phyloP scores from a whole-genome alignment of 1,140 invertebrate genomes.

The Phocides pigmalion region DNA sequence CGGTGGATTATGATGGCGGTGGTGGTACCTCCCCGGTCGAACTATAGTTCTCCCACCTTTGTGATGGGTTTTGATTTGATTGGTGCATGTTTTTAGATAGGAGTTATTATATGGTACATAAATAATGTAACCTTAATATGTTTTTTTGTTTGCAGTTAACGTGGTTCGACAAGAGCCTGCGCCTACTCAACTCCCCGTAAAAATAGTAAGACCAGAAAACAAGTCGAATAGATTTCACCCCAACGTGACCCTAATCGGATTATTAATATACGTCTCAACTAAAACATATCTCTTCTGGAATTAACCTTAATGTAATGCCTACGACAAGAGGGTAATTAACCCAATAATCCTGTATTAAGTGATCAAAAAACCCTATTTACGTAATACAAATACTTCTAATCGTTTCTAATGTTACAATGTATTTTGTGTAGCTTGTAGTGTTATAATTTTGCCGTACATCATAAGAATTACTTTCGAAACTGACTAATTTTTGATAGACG shows the following conservation, averaged over 20 bases:
- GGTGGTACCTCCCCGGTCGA: no score
- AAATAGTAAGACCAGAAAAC: slow-evolving; percentile 65
- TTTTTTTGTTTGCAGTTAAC: slow-evolving; percentile 45
- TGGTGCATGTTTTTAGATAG: no score
- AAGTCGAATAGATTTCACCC: slow-evolving; percentile 38
- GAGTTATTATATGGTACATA: no score
- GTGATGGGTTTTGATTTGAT: no score
- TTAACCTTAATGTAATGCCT: neutral
- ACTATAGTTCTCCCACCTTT: no score
- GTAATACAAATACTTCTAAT: neutral
- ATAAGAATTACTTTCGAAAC: neutral
- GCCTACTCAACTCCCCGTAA: slow-evolving; percentile 71
- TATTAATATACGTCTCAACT: slow-evolving; percentile 7
- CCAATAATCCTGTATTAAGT: no score
- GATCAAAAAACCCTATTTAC: no score
- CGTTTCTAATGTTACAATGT: neutral
- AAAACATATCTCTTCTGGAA: neutral
- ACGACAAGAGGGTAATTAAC: neutral
- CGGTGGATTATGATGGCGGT: no score
- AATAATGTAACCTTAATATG: neutral
- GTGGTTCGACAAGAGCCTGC: slow-evolving; percentile 63
- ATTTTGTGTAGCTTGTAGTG: slow-evolving; percentile 5
- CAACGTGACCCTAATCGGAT: neutral
- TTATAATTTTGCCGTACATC: neutral
- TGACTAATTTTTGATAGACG: neutral